Conservation (phyloP, 1,140 invertebrate species). For the Proales similis region DNA sequence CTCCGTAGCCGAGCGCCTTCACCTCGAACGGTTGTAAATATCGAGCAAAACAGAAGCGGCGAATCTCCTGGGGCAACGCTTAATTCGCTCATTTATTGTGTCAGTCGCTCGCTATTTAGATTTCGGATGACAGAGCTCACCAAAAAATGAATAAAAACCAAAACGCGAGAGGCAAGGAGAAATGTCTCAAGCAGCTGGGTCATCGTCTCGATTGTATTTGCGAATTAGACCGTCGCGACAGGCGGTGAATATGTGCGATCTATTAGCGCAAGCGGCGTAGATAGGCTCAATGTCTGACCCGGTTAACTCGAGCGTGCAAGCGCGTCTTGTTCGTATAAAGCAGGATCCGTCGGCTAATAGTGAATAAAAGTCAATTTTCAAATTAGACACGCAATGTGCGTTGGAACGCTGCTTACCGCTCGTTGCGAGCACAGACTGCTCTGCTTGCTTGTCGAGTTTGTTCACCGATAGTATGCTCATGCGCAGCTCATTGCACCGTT, state of each 20-base stretch:
- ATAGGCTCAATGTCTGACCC: constrained; percentile 63
- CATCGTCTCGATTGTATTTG: constrained; percentile 45
- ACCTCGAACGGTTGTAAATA: too few species aligned
- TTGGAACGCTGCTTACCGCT: neutral
- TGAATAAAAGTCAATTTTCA: constrained; percentile 10
- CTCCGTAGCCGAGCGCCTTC: too few species aligned
- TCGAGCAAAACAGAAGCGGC: too few species aligned
- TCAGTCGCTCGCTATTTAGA: too few species aligned
- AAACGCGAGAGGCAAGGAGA: too few species aligned
- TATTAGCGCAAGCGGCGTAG: constrained; percentile 46
- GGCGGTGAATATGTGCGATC: constrained; percentile 45
- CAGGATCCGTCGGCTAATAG: constrained; percentile 60
- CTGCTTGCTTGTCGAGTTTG: neutral
- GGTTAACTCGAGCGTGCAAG: constrained; percentile 57
- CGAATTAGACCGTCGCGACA: constrained; percentile 52
- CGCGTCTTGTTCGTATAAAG: constrained; percentile 50
- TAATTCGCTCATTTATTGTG: too few species aligned
- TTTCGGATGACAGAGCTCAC: too few species aligned
- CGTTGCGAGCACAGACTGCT: constrained; percentile 21
- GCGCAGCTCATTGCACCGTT: constrained; percentile 25
- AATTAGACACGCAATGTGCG: neutral
- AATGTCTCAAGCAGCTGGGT: too few species aligned
- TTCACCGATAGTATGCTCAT: constrained; percentile 11
- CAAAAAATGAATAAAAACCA: too few species aligned
- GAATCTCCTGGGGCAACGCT: too few species aligned